phyloP scores from a whole-genome alignment of 2,113 vertebrate species.

The Podiceps cristatus region DNA sequence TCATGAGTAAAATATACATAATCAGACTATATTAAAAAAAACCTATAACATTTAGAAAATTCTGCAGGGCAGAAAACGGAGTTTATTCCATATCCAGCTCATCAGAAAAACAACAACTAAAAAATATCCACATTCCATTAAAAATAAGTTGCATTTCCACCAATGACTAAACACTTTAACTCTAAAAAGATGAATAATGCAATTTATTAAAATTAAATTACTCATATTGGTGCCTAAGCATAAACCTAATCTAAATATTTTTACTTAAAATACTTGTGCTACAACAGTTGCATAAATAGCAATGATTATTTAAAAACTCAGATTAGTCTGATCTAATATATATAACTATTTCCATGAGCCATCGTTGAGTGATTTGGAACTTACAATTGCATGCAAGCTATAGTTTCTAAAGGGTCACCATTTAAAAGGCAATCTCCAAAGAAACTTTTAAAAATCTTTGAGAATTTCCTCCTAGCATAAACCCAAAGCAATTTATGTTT shows the following conservation, averaged over 20 bases:
- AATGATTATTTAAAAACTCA: not conserved
- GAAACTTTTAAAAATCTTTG: not conserved
- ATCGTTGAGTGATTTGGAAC: not conserved
- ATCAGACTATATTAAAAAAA: not conserved
- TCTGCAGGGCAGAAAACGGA: not conserved
- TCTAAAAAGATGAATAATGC: not conserved
- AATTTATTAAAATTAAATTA: not conserved
- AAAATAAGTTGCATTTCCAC: not conserved
- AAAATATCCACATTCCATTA: not conserved
- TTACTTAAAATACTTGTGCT: not conserved
- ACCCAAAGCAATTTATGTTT: not conserved
- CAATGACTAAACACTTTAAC: not conserved
- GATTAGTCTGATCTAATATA: not conserved
- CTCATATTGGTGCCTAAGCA: not conserved
- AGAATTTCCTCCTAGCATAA: not conserved
- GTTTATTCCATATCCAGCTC: not conserved
- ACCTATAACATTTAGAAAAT: not conserved
- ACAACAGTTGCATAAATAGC: not conserved
- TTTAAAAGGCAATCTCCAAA: not conserved
- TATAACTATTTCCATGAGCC: not conserved
- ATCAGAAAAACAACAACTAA: not conserved
- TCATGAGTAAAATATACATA: not conserved
- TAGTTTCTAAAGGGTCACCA: not conserved
- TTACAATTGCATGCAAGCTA: not conserved
- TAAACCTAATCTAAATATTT: not conserved